Percentiles rank a stretch among this genome's conserved stretches.
Conservation (phyloP, 2,888 invertebrate species). For the Drosophila limbata region DNA sequence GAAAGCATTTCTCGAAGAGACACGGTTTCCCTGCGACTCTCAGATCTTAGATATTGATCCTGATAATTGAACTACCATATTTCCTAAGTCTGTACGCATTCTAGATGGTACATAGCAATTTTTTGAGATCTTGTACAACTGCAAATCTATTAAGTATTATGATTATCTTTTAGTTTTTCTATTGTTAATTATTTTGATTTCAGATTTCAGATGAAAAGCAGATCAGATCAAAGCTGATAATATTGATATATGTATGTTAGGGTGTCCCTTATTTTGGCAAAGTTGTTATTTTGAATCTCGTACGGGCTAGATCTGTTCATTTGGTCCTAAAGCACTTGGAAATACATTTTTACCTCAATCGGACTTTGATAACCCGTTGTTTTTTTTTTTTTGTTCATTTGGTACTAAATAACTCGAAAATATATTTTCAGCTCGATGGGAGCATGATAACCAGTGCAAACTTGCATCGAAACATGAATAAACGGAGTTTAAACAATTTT, state of each 20-base stretch:
- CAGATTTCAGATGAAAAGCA: conserved; percentile 7
- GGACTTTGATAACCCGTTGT: no score
- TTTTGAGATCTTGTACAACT: conserved; percentile 18
- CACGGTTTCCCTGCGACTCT: conserved; percentile 68
- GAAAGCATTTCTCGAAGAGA: conserved; percentile 45
- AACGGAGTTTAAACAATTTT: no score
- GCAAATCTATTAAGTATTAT: conserved; percentile 4
- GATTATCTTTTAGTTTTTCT: neutral
- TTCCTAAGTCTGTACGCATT: conserved; percentile 18
- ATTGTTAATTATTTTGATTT: neutral
- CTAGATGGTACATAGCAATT: conserved; percentile 4
- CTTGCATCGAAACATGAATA: no score
- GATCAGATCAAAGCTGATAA: conserved; percentile 2
- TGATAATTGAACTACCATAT: neutral
- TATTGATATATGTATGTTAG: conserved; percentile 21
- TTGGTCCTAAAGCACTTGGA: no score
- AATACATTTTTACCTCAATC: no score
- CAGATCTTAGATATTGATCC: conserved; percentile 50
- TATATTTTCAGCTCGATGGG: no score
- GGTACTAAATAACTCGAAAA: no score
- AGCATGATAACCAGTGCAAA: no score
- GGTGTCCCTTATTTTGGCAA: no score
- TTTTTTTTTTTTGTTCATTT: no score
- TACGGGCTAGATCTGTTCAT: no score
- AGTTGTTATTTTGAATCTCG: no score